Evolutionary conservation across 2,888 invertebrate species (phyloP), one percentile per base, ranked within the genome.

Genomic region (Ceriagrion tenellum): DNA sequence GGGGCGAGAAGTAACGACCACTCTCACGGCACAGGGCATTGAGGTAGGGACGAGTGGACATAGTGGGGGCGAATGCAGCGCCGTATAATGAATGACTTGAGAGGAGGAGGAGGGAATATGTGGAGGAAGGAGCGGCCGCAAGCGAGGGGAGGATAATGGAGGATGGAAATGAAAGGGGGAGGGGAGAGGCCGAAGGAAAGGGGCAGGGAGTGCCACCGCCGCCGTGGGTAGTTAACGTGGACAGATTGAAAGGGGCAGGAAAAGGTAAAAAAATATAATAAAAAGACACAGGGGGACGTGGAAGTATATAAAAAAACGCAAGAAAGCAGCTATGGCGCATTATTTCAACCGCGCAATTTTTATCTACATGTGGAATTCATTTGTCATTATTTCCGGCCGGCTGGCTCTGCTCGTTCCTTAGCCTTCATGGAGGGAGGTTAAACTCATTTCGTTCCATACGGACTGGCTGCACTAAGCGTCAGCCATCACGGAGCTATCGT

Each of bases 161-260:
- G 89, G 55, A 18, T 47, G 2, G 47, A 18, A 1, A 35, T 8
- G 47, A 4, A 16, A 35, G 35, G 23, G 89, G 47, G 47, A 0
- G 89, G 55, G 20, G 89, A 18, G 55, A 35, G 55, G 55, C 2
- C 12, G 0, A 35, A 20, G 40, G 40, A 35, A 18, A 40, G 18
- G 88, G 35, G 18, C 20, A 40, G 47, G 47, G 89, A 16, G 59
- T 59, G 12, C 59, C 59, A 47, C 20, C n/a, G 69, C 69, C 26
- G 89, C n/a, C 89, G 55, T 23, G n/a, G 89, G 89, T 55, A 89
- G 55, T n/a, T 47, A 55, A 55, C 89, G 89, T n/a, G 89, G 55
- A 89, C 47, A 89, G 55, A 89, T 89, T 47, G 55, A 47, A 55
- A 89, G 55, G 55, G 55, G n/a, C 23, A 89, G 47, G 55, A 89